Conservation (phyloP, 2,888 invertebrate genomes). For the Drosophila bunnanda region DNA sequence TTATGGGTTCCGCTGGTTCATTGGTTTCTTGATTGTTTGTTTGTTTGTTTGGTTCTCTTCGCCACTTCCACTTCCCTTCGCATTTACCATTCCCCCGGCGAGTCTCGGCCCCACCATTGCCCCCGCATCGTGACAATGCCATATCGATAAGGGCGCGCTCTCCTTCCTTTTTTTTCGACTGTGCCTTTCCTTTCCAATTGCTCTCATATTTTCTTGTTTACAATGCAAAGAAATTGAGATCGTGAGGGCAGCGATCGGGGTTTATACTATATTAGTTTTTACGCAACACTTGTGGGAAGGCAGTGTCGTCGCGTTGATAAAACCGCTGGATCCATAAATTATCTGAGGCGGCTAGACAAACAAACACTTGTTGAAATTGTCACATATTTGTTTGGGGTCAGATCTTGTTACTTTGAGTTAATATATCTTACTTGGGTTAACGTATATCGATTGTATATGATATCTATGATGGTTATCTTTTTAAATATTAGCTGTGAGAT, state of each 20-base stretch:
- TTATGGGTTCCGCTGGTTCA: slow-evolving; percentile 57
- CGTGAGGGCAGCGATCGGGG: slow-evolving; percentile 29
- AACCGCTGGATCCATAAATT: slow-evolving; percentile 59
- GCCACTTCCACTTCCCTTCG: slow-evolving; percentile 12
- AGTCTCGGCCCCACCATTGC: slow-evolving; percentile 1
- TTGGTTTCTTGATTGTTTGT: slow-evolving; percentile 56
- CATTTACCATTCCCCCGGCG: background rate
- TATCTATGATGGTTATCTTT: background rate
- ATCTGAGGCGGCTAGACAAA: slow-evolving; percentile 47
- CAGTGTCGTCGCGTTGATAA: slow-evolving; percentile 54
- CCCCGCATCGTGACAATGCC: slow-evolving; percentile 29
- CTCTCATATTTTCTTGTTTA: slow-evolving; percentile 46
- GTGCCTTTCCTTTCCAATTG: slow-evolving; percentile 31
- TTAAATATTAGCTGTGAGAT: background rate
- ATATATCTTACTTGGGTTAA: background rate
- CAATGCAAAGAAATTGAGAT: slow-evolving; percentile 40
- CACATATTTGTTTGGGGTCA: slow-evolving; percentile 52
- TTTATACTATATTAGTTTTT: slow-evolving; percentile 52
- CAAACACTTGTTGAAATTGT: slow-evolving; percentile 72
- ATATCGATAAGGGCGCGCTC: slow-evolving; percentile 47
- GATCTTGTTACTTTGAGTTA: background rate
- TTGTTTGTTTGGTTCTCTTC: slow-evolving; percentile 44
- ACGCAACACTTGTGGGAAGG: slow-evolving; percentile 72
- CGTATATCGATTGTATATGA: background rate
- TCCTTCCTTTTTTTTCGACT: slow-evolving; percentile 15